phyloP scores from a whole-genome alignment of 2,113 vertebrate species.

The Carettochelys insculpta region DNA sequence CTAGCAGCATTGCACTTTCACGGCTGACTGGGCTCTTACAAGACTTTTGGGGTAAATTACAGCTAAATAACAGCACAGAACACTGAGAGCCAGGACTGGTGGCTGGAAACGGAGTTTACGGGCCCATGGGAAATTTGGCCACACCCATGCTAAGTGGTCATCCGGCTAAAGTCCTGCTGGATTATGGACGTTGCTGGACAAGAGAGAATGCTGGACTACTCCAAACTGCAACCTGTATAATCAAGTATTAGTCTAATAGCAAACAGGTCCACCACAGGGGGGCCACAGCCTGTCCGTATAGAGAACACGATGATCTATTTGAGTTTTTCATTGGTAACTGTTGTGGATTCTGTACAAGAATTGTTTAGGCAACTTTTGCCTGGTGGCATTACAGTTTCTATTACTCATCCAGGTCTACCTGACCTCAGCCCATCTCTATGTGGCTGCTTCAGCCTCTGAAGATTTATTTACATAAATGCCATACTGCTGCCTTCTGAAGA shows the following conservation, averaged over 20 bases:
- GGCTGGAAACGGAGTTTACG: too few relatives aligned
- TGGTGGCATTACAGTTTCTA: not conserved
- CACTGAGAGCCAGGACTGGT: too few relatives aligned
- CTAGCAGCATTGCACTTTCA: too few relatives aligned
- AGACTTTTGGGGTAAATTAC: too few relatives aligned
- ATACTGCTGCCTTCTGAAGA: conserved; percentile 8
- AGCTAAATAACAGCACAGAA: too few relatives aligned
- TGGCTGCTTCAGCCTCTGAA: conserved; percentile 1
- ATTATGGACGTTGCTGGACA: too few relatives aligned
- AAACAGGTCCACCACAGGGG: not conserved
- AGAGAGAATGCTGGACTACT: too few relatives aligned
- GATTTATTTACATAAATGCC: conserved; percentile 31
- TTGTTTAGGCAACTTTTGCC: conserved; percentile 23
- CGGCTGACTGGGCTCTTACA: too few relatives aligned
- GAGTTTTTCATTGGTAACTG: conserved; percentile 37
- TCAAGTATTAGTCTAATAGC: not conserved
- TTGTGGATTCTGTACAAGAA: conserved; percentile 3
- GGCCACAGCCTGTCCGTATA: not conserved
- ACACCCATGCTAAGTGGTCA: too few relatives aligned
- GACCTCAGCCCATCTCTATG: not conserved
- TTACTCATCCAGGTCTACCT: not conserved
- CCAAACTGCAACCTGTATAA: too few relatives aligned
- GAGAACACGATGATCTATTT: conserved; percentile 17
- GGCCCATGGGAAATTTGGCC: too few relatives aligned
- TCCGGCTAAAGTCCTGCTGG: too few relatives aligned